Evolutionary conservation across 1,140 invertebrate species (phyloP).

Genomic region (Trichoplusia ni): DNA sequence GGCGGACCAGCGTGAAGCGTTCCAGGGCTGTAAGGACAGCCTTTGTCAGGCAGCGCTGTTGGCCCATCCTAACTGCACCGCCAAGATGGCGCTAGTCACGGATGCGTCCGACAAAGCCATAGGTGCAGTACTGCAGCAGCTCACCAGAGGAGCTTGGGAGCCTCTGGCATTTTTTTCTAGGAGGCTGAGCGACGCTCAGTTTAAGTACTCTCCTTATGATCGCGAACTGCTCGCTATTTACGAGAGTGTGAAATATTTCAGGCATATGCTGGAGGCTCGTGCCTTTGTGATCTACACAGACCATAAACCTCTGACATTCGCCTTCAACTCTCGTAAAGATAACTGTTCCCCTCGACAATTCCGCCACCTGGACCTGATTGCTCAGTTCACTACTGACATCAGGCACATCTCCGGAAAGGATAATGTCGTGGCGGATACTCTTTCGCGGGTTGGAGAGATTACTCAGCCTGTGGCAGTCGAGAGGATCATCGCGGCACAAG

Average conservation of each 20-base stretch:
- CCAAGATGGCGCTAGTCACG: not conserved
- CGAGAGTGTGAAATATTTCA: not conserved
- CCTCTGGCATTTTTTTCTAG: too few species aligned
- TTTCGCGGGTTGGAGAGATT: too few species aligned
- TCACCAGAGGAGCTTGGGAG: too few species aligned
- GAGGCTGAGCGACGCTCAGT: too few species aligned
- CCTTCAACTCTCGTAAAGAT: conserved; percentile 26
- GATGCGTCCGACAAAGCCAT: conserved; percentile 1
- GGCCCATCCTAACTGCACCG: not conserved
- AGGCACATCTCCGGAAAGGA: conserved; percentile 48
- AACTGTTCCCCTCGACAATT: conserved; percentile 43
- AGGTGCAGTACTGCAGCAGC: not conserved
- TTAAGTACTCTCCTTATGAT: too few species aligned
- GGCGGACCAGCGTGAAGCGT: not conserved
- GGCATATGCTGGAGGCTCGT: not conserved
- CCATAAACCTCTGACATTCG: not conserved
- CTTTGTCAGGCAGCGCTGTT: not conserved
- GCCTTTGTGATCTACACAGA: not conserved
- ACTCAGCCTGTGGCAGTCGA: too few species aligned
- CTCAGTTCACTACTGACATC: conserved; percentile 63
- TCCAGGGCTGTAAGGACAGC: not conserved
- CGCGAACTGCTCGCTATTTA: too few species aligned
- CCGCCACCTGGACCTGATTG: conserved; percentile 61
- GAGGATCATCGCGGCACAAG: too few species aligned
- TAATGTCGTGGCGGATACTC: too few species aligned